Base-by-base conservation (phyloP, 2,797 vertebrate species). In the Sorex maritimensis region DNA sequence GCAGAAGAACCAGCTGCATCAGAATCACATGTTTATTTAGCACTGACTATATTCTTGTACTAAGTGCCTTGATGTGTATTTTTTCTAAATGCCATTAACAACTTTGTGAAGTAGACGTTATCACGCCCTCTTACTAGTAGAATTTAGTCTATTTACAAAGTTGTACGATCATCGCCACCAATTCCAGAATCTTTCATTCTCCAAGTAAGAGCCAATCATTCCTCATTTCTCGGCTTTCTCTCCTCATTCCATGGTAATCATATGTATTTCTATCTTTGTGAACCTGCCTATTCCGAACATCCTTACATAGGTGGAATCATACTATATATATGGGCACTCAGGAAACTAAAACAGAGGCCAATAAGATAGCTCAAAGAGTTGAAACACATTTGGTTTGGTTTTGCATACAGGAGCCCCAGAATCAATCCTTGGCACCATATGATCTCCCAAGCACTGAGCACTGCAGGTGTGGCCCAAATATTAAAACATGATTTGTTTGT, bases 81-180 rank as follows among this genome's bases (percentile, higher is more conserved):
- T 44, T 72, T 71, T 85, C 46, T 46, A 91, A 85, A 86, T 44
- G 58, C 78, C 86, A 82, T 7, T 7, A 49, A 6, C 72, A 81
- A 80, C 79, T 87, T 67, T 58, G 73, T 65, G 44, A 82, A 3
- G 46, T 1, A 92, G 63, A 61, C 38, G 85, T 75, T 38, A 74
- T 30, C 67, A 82, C 13, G 86, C 13, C 41, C 55, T 38, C 58
- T 69, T 68, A 85, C 14, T 41, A 52, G 21, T 61, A 52, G 55
- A 19, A 79, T 90, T 87, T n/a, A 74, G 90, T 30, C 68, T 68
- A 58, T 69, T 82, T 80, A 86, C 68, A 58, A 82, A 92, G 15
- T 52, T 55, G 41, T 83, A 34, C 15, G 86, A 52, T 14, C 49
- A 52, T 14, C 49, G 11, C 30, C n/a, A 34, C 78, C 85, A 92